Base-by-base conservation (phyloP, 2,888 invertebrate species). In the Drosophila stalkeri region DNA sequence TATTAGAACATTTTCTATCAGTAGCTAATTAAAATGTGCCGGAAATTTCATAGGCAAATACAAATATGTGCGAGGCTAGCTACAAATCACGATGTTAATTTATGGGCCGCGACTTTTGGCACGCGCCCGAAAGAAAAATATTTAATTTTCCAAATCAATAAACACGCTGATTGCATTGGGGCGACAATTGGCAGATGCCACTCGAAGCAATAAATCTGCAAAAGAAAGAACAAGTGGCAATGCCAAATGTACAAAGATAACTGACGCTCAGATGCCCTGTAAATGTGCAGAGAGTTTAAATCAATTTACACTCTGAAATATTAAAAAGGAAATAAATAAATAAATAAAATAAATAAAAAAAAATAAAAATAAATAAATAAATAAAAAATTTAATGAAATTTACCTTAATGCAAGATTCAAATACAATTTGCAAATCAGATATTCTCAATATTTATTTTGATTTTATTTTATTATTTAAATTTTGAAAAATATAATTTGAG, bases 81-180 rank as follows among this genome's bases (percentile, higher is more conserved):
- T 43, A 71, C 83, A 89, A 77, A 80, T 89, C 89, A 83, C 81
- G 69, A 54, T 72, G 64, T 71, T 86, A 80, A 89, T 89, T 84
- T 84, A 84, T 77, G 85, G 65, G 66, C 46, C 72, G 82, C 73
- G 82, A 72, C 86, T 77, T 79, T 88, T 74, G 68, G 82, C 80
- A 80, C 68, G 82, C 80, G 82, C 75, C 64, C 62, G 62, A 72
- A 80, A 71, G 81, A 77, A 82, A 81, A 81, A 81, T 87, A 90
- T 87, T 87, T 87, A 87, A 87, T 87, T 87, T 87, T 87, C 86
- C 86, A 87, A 90, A 81, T 90, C 86, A 87, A 87, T 87, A 87
- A 83, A 72, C 90, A 87, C 89, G 84, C 90, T 87, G 86, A 87
- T 87, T 87, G 86, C 90, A 89, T 83, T 90, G 75, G 74, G 84